Evolutionary conservation across 2,888 invertebrate genomes (phyloP).

Genomic region (Pristionchus exspectatus): DNA sequence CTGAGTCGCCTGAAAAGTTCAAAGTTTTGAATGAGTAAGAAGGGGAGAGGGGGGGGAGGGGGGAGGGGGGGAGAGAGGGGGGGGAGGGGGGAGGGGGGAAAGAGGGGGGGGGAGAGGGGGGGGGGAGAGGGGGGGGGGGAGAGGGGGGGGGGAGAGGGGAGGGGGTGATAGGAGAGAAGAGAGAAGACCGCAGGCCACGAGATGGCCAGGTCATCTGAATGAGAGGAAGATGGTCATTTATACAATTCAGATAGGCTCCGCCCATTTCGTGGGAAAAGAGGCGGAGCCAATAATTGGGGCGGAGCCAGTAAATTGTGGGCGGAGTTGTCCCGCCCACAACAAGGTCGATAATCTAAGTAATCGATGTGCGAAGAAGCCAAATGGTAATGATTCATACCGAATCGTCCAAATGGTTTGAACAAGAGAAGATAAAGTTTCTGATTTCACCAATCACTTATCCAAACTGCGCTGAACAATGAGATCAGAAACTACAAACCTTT

Average conservation of each 20-base stretch:
- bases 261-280: not conserved
- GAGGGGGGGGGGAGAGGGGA: not conserved
- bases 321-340: not conserved
- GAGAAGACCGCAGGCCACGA: not conserved
- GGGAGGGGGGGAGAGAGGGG: not conserved
- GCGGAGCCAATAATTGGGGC: not conserved
- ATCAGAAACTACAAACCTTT: too few relatives aligned
- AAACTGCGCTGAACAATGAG: too few relatives aligned
- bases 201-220: not conserved
- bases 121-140: not conserved
- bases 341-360: not conserved
- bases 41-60: not conserved
- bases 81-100: not conserved
- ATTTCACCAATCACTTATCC: too few relatives aligned
- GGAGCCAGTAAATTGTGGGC: not conserved
- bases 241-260: not conserved
- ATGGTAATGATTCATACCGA: not conserved
- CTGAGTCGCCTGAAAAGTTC: not conserved
- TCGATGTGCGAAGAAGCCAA: not conserved
- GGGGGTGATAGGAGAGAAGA: constrained; percentile 5
- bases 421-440: too few relatives aligned
- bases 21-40: not conserved
- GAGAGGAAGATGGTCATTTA: not conserved
- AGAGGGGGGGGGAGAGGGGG: not conserved
- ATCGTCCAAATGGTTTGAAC: not conserved